Base-by-base conservation (phyloP, 37 sponge, comb jelly and placozoan genomes). In the Aplysina aerophoba region DNA sequence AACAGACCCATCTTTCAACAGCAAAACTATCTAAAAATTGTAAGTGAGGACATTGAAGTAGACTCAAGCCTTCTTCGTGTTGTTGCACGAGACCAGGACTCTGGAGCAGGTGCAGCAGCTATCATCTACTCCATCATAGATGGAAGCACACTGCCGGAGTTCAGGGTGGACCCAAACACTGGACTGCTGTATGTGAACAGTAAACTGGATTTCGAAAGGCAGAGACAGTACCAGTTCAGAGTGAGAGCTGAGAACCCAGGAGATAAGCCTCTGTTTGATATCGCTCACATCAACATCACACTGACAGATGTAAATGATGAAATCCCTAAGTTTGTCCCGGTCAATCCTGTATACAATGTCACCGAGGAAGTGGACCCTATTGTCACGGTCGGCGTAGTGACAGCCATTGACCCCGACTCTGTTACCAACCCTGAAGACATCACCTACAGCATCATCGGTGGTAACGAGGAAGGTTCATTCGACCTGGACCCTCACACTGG, bases 271-370 rank as follows among this genome's bases (percentile, higher is more conserved):
- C 20, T 5, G 15, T 31, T n/a, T 14, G 78, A 75, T 36, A 73
- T 78, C 1, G 55, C 79, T n/a, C 50, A 0, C 16, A 86, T 94
- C n/a, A 69, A 0, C 4, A 81, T 94, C 58, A 79, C 64, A 3
- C 21, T 90, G 4, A 71, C 40, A 24, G 83, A 90, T 55, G 85
- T 89, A n/a, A 93, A 93, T 73, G 91, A 94, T 53, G 88, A 84
- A n/a, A 69, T 84, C 1, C 94, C 94, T 3, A 44, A 14, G 17
- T 90, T 94, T 67, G 8, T 25, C 13, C 83, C 64, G 0, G 34
- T 69, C 22, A 88, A 79, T 33, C 56, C 17, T 6, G 30, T 59
- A 11, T 59, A 12, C 11, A 60, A 0, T 34, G 30, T 92, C 22
- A 37, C 24, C 8, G 95, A 95, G 61, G 85, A 95, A 44, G 75